phyloP scores from a whole-genome alignment of 2,888 invertebrate species.

The Phalangium opilio region DNA sequence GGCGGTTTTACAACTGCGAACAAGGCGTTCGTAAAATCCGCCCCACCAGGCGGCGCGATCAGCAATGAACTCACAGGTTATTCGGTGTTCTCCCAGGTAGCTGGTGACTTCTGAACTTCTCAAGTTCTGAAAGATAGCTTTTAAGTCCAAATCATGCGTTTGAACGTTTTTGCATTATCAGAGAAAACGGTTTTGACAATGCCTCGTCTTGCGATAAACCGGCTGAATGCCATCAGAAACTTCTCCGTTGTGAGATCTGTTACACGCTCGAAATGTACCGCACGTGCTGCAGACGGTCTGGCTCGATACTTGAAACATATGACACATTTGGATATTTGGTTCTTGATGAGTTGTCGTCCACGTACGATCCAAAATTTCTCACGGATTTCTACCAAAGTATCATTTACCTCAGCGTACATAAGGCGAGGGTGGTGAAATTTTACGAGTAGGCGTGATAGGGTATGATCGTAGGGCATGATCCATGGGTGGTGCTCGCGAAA shows the following conservation, averaged over 20 bases:
- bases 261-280: slow-evolving; percentile 11
- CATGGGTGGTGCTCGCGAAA: no score
- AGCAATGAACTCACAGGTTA: slow-evolving; percentile 8
- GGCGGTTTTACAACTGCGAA: slow-evolving; percentile 5
- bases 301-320: neutral
- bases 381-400: neutral
- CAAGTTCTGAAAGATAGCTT: slow-evolving; percentile 2
- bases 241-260: neutral
- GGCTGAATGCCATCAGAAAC: slow-evolving; percentile 8
- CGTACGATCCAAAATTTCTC: slow-evolving; percentile 3
- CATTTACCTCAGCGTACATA: neutral
- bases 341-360: neutral
- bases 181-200: no score
- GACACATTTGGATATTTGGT: neutral
- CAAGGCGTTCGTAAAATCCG: slow-evolving; percentile 7
- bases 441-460: no score
- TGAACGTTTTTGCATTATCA: no score
- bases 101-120: slow-evolving; percentile 1
- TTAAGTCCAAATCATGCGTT: no score
- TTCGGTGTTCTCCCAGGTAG: neutral
- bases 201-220: no score
- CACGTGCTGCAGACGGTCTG: slow-evolving; percentile 2
- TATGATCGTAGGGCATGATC: no score
- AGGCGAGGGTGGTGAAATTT: neutral
- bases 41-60: slow-evolving; percentile 11